Evolutionary conservation across 1,140 invertebrate genomes (phyloP), one percentile per base, ranked within the genome.

Genomic region (Drosophila kohkoa): DNA sequence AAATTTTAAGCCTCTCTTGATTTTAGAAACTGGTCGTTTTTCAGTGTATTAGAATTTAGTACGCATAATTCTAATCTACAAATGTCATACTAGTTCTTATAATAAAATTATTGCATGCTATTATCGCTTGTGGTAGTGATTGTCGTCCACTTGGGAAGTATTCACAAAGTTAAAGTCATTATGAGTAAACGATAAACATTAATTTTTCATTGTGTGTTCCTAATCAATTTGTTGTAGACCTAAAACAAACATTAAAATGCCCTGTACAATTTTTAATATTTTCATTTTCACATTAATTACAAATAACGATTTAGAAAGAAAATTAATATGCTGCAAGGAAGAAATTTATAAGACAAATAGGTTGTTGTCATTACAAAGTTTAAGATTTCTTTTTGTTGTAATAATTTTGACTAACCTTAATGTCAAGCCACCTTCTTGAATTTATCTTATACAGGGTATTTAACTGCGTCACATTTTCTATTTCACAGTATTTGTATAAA

Each of bases 81-180:
- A n/a, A 28, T 35, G 1, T 8, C 35, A 32, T 13, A 54, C 30
- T 30, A 13, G 25, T 52, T 20, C 1, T 30, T 13, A 11, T 25
- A 25, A 49, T 28, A 6, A 1, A 25, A 43, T 43, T 43, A 43
- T 43, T 13, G 41, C n/a, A 10, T 38, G 35, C 35, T 38, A 38
- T 10, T 38, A 38, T 32, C 35, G 35, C 2, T 25, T 25, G 6
- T 1, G 25, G 3, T 48, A 48, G 5, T 38, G 16, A 48, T 30
- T 48, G 13, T 55, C 35, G 30, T 13, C 51, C 10, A 25, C 1
- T 41, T 13, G 5, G 16, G 8, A 20, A 20, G n/a, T 45, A 28
- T 20, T 49, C 25, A 59, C 57, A 59, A 45, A 13, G 3, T 25
- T 20, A 58, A 25, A 46, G 59, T 71, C 51, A 71, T 64, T 70